Evolutionary conservation across 2,113 vertebrate species (phyloP), one percentile per base, ranked within the genome.

Genomic region (Amblyornis subalaris): DNA sequence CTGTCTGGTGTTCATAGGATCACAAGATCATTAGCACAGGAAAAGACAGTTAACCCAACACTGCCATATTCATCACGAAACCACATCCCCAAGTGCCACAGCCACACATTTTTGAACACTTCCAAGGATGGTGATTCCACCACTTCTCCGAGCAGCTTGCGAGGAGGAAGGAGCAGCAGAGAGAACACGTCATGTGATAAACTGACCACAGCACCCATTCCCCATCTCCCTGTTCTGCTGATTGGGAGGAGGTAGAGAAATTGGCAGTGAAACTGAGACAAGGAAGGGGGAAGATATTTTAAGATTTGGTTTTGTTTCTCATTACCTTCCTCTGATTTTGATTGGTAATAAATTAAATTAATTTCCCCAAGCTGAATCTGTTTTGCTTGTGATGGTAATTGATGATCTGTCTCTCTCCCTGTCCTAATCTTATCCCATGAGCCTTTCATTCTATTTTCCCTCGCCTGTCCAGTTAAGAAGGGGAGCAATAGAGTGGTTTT

Each of bases 201-300:
- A 57, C 26, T 54, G 28, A 55, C 5, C 3, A 0, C 24, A 85
- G 23, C 10, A 14, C 4, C 7, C 3, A 8, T 53, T 62, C 6
- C 25, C 7, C 9, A 4, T 40, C 1, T 8, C 7, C 7, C 23
- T 57, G 4, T 1, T 4, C 36, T 1, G 0, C 25, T 3, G 1
- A 6, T 0, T 7, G 2, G 5, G 12, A 47, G 1, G 7, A 60
- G 16, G 17, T 14, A 48, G 28, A 35, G 35, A 77, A 91, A 47
- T 12, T 4, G 6, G 6, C 16, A 55, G 12, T 42, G 18, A 78
- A 86, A 47, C 4, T 36, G 23, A 70, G 18, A 42, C 23, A 6
- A 3, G 55, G 9, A 74, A 82, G 9, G 3, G 6, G 10, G 8
- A 50, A 71, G n/a, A 25, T 13, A 5, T 45, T 54, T 54, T 50